These are phyloP conservation scores for Mantis religiosa DNA, from an alignment of 2,888 invertebrate species.

Conservation along the genomic window DNA sequence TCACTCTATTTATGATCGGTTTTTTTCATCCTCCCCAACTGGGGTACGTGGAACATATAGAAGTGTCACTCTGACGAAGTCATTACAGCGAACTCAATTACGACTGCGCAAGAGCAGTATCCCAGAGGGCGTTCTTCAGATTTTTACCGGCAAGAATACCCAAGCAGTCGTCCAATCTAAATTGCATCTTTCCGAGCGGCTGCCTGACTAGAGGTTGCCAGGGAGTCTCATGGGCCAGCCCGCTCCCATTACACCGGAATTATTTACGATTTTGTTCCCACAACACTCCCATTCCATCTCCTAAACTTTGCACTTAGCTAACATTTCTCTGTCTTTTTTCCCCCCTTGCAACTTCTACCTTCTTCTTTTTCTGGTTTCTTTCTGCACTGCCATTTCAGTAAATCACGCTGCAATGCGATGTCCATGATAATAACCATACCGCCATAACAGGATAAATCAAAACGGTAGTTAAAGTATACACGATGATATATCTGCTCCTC, in stretches of 20 bases:
- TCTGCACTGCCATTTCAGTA: background rate
- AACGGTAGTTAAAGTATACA: background rate
- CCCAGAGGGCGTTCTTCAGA: background rate
- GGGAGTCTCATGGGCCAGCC: background rate
- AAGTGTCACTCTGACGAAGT: background rate
- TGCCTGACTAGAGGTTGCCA: background rate
- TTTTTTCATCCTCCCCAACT: no score
- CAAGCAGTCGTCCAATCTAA: background rate
- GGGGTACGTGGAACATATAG: no score
- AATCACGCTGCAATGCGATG: background rate
- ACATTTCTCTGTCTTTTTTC: background rate
- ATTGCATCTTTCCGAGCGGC: background rate
- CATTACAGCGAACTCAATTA: background rate
- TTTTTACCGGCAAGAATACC: background rate
- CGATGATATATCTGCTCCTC: background rate
- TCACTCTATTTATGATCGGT: no score
- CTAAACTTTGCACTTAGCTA: slow-evolving; percentile 15
- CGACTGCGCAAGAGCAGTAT: background rate
- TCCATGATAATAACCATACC: background rate
- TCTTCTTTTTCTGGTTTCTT: background rate
- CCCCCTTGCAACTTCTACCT: background rate
- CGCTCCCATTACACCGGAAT: background rate
- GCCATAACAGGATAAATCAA: background rate
- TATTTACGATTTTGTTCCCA: slow-evolving; percentile 12
- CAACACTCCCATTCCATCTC: slow-evolving; percentile 7